Base-by-base conservation (phyloP, 2,888 invertebrate genomes). In the Petrolisthes manimaculis region DNA sequence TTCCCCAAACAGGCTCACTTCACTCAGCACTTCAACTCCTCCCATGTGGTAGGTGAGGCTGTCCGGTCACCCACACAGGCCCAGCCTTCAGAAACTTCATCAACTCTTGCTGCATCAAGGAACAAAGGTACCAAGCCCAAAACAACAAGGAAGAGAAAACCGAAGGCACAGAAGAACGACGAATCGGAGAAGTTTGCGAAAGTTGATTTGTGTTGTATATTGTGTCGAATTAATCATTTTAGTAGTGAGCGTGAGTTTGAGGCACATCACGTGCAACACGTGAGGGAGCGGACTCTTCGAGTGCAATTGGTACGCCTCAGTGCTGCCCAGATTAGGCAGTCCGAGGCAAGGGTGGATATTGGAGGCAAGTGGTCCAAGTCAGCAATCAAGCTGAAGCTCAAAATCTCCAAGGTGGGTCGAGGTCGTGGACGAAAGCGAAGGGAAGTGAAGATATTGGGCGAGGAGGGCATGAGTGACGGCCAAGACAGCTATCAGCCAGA, bases 401-500 rank as follows among this genome's bases (percentile, higher is more conserved):
- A 79, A 56, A 89, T 89, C 24, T 89, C 89, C 89, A 89, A 89
- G 82, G 89, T 89, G 89, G 89, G 89, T 71, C 85, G 81, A 54
- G 89, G 89, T 51, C 81, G 85, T 24, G 89, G 89, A 4, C 89
- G 89, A 67, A 89, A 89, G 69, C 81, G 85, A 56, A 85, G 83
- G 71, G 85, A 89, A 56, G 89, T 89, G 51, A 81, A 69, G 5
- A 89, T 89, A 21, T 82, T 89, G 21, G 84, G 71, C 61, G 80
- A 86, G 69, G 89, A 86, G 89, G 89, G 89, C 89, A 89, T 89
- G 89, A 89, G 89, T 89, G 84, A 89, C 71, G 79, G 71, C 88
- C 88, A 84, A 24, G 84, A 89, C 69, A 89, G 85, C 75, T 82
- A 55, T 61, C 84, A 89, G 78, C 83, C 51, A 55, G 85, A 69